A percentile compares a stretch with the other conserved stretches of the same genome.
These are phyloP conservation scores for Nothocercus nigrocapillus DNA, from an alignment of 2,113 vertebrate species.

Conservation along the genomic window DNA sequence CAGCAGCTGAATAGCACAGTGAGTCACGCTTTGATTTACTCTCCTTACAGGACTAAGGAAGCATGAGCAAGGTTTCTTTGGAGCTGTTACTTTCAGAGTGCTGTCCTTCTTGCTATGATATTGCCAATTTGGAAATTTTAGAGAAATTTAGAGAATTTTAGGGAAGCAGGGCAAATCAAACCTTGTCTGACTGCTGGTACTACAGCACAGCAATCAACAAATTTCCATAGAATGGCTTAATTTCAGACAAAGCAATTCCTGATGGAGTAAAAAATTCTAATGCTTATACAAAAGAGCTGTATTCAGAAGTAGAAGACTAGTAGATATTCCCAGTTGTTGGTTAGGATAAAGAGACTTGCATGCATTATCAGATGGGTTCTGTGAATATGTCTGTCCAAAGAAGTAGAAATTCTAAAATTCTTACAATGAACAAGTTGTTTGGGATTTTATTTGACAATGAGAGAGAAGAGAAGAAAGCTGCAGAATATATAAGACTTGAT, in stretches of 20 bases:
- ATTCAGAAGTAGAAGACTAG: not conserved
- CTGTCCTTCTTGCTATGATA: accelerated
- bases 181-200: not conserved
- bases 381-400: not conserved
- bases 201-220: not conserved
- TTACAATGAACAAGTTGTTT: not conserved
- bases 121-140: not conserved
- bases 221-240: not conserved
- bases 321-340: not conserved
- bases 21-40: no score
- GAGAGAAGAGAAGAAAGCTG: not conserved
- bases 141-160: no score
- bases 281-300: accelerated
- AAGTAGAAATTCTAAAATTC: not conserved
- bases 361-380: not conserved
- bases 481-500: not conserved
- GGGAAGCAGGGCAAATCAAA: not conserved
- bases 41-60: not conserved
- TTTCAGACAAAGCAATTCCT: not conserved
- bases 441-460: not conserved
- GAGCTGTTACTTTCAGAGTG: not conserved
- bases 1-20: not conserved
- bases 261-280: accelerated
- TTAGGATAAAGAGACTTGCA: accelerated
- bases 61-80: not conserved